Base-by-base conservation (phyloP, 2,797 vertebrate species). In the Anguilla anguilla region DNA sequence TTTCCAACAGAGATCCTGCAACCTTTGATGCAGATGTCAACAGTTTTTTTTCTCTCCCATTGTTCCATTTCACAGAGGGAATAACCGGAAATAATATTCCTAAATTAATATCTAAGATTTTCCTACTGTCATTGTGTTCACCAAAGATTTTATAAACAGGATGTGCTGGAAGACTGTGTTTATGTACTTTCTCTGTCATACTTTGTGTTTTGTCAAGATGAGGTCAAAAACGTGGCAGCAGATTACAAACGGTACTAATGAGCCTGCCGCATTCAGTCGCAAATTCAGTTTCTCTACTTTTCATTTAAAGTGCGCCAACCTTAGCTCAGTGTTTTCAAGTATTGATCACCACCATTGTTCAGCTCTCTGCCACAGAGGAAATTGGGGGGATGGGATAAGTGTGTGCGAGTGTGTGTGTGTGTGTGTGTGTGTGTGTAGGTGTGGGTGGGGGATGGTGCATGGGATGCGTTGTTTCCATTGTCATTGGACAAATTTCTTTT, bases 311-410 rank as follows among this genome's bases (percentile, higher is more conserved):
- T 86, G 89, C 88, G 90, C 86, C 25, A 87, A 86, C 82, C 88
- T 87, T 88, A 87, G 90, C 91, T 91, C 90, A 86, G 87, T 90
- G 90, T 92, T 89, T 89, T 90, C 88, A 72, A 74, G 15, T 93
- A 94, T 94, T 92, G 91, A 94, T 94, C 90, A 84, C 85, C 77
- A 85, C 55, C 55, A 90, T 87, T 89, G 90, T 91, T 89, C 87
- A 89, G 85, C 89, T 89, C 86, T 86, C 25, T 61, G 91, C 90
- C 88, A 64, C 25, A 2, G 87, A 19, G 25, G 59, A 83, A 72
- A 69, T 84, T n/a, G 79, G n/a, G 79, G 59, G 51, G 25, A 53
- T 17, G 69, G 19, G 64, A 28, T 31, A 35, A 25, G 17, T 46
- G 69, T 9, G 51, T 51, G 31, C 31, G 11, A 43, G 55, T 17